phyloP scores from a whole-genome alignment of 2,113 vertebrate species.

The Strix aluco region DNA sequence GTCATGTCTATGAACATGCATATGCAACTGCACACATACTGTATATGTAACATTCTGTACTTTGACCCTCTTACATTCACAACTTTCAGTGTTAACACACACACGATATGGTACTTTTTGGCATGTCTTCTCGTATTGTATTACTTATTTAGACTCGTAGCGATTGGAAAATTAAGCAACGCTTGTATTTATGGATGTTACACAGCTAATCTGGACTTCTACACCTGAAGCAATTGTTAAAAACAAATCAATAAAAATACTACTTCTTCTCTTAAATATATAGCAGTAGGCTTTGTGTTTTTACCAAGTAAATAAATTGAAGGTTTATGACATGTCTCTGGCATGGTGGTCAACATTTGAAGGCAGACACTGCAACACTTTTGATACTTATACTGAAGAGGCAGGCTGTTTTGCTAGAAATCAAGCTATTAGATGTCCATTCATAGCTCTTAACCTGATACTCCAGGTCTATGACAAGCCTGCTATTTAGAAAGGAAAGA shows the following conservation, averaged over 20 bases:
- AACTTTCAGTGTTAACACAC: constrained; percentile 7
- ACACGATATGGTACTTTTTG: background rate
- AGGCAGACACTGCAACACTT: background rate
- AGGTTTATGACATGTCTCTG: background rate
- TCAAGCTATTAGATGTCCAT: background rate
- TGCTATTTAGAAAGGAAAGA: background rate
- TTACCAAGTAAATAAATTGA: background rate
- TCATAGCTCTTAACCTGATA: background rate
- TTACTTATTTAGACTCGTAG: background rate
- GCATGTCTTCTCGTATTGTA: background rate
- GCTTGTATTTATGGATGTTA: background rate
- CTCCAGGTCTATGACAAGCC: background rate
- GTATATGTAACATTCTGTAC: constrained; percentile 69
- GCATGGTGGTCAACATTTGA: background rate
- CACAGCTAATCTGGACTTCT: background rate
- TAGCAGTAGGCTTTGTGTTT: background rate
- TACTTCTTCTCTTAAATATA: background rate
- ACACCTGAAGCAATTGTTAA: background rate
- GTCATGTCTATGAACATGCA: constrained; percentile 64
- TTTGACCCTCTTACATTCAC: constrained; percentile 37
- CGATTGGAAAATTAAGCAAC: background rate
- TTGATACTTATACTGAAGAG: background rate
- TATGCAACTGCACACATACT: constrained; percentile 48
- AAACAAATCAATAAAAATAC: background rate
- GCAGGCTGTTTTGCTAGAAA: background rate